These are phyloP conservation scores for Perodicticus potto DNA, from an alignment of 2,797 vertebrate genomes.

Conservation along the genomic window DNA sequence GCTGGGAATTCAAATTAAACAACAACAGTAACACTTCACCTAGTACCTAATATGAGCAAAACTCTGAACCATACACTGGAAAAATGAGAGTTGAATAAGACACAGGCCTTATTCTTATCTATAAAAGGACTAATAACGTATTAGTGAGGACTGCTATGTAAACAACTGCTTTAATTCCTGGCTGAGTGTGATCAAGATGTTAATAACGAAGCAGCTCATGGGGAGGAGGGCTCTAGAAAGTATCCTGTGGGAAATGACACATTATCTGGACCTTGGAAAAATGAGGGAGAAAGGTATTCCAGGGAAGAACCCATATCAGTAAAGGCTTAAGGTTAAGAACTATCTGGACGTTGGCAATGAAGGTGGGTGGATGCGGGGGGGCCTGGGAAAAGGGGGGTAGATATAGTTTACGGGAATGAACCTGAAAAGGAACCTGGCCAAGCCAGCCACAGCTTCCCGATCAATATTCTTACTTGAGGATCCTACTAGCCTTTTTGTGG, in stretches of 20 bases:
- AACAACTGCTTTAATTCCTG: not conserved
- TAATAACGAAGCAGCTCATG: not conserved
- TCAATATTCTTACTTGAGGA: not conserved
- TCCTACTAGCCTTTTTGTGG: not conserved
- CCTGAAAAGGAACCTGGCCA: not conserved
- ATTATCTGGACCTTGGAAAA: not conserved
- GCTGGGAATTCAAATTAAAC: conserved; percentile 66
- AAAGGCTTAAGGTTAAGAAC: not conserved
- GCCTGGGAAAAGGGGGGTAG: not conserved
- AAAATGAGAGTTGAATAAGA: not conserved
- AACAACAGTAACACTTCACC: conserved; percentile 16
- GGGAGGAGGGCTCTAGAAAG: not conserved
- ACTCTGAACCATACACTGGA: not conserved
- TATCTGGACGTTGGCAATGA: not conserved
- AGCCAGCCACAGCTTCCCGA: not conserved
- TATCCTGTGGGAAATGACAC: not conserved
- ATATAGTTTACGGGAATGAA: not conserved
- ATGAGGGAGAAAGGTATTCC: not conserved
- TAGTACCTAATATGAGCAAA: not conserved
- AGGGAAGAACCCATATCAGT: not conserved
- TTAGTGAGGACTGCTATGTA: not conserved
- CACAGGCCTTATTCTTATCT: not conserved
- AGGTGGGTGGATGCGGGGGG: not conserved
- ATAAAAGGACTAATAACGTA: not conserved
- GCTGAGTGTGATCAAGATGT: not conserved